Conservation (phyloP, 64 coral and sea anemone genomes). For the Pachyseris speciosa region DNA sequence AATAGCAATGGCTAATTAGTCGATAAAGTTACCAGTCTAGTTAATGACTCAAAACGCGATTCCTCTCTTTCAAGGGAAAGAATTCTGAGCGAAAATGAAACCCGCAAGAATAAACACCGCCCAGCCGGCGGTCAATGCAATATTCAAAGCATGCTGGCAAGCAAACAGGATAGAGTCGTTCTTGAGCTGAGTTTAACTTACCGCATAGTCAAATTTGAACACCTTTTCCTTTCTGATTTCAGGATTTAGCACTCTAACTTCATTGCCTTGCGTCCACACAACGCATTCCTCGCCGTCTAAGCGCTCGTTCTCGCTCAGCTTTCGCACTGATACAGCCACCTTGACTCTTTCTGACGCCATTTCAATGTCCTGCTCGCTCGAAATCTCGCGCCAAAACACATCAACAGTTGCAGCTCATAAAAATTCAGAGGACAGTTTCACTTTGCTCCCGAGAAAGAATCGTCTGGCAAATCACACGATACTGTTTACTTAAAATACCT, state of each 20-base stretch:
- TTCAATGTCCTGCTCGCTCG: neutral
- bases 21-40: conserved; percentile 12
- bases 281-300: conserved; percentile 19
- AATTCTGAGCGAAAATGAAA: neutral
- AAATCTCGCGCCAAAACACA: conserved; percentile 71
- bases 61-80: neutral
- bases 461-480: neutral
- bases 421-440: neutral
- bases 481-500: neutral
- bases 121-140: neutral
- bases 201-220: conserved; percentile 69
- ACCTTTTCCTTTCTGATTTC: conserved; percentile 36
- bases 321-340: conserved; percentile 49
- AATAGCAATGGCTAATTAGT: conserved; percentile 9
- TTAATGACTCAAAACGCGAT: neutral
- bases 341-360: conserved; percentile 49
- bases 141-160: neutral
- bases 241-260: conserved; percentile 51
- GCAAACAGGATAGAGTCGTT: neutral
- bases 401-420: conserved; percentile 5
- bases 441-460: neutral
- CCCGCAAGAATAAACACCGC: neutral
- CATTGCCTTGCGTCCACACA: conserved; percentile 27
- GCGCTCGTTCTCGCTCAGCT: conserved; percentile 40
- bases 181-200: neutral